A percentile compares a stretch with the other conserved stretches of the same genome.
Conservation (phyloP, 2,888 invertebrate genomes). For the Portevinia maculata region DNA sequence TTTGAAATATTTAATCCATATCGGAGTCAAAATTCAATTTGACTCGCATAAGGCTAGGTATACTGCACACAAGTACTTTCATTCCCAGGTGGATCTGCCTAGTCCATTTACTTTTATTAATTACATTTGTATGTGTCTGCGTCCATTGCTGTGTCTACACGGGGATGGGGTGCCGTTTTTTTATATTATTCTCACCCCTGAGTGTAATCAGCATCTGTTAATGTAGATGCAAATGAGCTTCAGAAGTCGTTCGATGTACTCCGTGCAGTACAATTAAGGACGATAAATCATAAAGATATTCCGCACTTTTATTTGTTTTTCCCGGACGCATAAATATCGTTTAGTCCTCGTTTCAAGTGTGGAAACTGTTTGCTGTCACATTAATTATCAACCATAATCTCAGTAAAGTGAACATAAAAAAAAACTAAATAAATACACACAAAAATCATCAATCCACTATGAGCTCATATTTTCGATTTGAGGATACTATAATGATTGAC, state of each 20-base stretch:
- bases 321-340: conserved; percentile 5
- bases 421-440: background rate
- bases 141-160: background rate
- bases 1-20: background rate
- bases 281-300: conserved; percentile 42
- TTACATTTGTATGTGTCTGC: conserved; percentile 11
- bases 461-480: background rate
- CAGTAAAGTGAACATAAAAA: background rate
- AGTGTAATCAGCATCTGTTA: conserved; percentile 54
- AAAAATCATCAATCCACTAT: background rate
- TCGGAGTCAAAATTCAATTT: conserved; percentile 16
- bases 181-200: conserved; percentile 31
- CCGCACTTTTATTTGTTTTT: conserved; percentile 1
- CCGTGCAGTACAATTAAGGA: conserved; percentile 47
- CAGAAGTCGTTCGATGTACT: conserved; percentile 38
- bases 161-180: background rate
- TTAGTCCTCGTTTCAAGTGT: background rate
- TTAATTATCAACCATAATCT: conserved; percentile 15
- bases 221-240: conserved; percentile 62
- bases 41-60: conserved; percentile 7
- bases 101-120: conserved; percentile 33
- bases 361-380: conserved; percentile 25
- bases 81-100: background rate
- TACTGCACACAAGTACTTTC: background rate
- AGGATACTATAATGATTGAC: background rate